Percentiles rank a stretch among this genome's conserved stretches.
phyloP scores from a whole-genome alignment of 2,113 vertebrate species.

The Cephalopholis sonnerati region DNA sequence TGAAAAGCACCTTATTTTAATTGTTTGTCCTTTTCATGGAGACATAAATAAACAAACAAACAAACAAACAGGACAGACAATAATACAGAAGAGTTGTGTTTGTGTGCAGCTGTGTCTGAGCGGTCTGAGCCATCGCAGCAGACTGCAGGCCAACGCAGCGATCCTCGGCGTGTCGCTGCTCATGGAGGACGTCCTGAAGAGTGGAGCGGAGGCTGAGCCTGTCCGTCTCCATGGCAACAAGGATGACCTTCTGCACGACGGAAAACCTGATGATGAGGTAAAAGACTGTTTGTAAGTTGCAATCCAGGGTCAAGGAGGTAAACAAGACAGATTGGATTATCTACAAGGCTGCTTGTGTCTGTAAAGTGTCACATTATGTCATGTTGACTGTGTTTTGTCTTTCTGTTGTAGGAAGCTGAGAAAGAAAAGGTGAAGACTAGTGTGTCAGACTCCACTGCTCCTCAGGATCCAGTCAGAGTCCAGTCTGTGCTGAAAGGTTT shows the following conservation, averaged over 20 bases:
- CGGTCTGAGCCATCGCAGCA: conserved; percentile 73
- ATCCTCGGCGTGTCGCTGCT: conserved; percentile 78
- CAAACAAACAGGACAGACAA: background rate
- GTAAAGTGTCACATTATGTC: background rate
- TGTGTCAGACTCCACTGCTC: background rate
- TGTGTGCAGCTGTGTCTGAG: conserved; percentile 82
- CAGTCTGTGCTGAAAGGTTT: conserved; percentile 79
- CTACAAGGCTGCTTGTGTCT: background rate
- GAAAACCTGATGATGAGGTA: conserved; percentile 48
- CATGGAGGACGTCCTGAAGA: conserved; percentile 82
- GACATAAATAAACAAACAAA: background rate
- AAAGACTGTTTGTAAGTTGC: background rate
- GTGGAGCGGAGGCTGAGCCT: conserved; percentile 32
- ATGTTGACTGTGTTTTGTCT: background rate
- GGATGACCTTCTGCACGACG: background rate
- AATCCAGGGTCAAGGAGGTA: background rate
- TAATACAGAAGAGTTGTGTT: background rate
- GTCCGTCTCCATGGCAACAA: conserved; percentile 46
- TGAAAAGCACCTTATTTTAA: background rate
- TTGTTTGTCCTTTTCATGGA: background rate
- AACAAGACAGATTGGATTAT: background rate
- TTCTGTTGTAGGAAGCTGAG: conserved; percentile 28
- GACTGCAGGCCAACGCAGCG: conserved; percentile 78
- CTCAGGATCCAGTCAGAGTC: conserved; percentile 32
- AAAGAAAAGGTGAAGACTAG: background rate